Evolutionary conservation across 2,888 invertebrate genomes (phyloP).

Genomic region (Andrena hattorfiana): DNA sequence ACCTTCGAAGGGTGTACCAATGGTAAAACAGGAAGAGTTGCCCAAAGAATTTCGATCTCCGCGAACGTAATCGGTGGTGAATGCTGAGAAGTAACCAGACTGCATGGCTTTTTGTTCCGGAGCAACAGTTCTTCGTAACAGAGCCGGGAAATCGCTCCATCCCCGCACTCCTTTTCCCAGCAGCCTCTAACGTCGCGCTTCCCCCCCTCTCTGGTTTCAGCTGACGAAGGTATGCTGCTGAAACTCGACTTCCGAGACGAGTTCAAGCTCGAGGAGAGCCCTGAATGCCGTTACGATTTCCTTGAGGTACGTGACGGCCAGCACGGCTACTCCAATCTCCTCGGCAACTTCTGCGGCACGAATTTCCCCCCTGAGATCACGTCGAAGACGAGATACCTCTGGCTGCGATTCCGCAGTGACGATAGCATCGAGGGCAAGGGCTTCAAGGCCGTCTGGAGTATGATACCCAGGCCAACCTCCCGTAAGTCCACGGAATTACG

Average conservation of each 20-base stretch:
- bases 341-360: conserved; percentile 90
- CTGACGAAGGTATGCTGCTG: conserved; percentile 88
- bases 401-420: conserved; percentile 92
- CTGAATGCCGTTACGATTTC: conserved; percentile 92
- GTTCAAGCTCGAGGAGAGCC: conserved; percentile 90
- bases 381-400: conserved; percentile 91
- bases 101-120: not conserved
- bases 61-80: not conserved
- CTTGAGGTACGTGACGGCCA: conserved; percentile 94
- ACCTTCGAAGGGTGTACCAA: too few relatives aligned
- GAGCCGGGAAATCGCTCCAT: conserved; percentile 5
- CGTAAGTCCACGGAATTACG: conserved; percentile 85
- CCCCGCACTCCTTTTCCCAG: not conserved
- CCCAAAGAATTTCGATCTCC: not conserved
- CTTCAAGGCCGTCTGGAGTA: conserved; percentile 91
- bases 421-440: conserved; percentile 92
- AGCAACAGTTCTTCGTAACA: not conserved
- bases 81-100: not conserved
- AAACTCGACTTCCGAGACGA: conserved; percentile 92
- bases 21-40: too few relatives aligned
- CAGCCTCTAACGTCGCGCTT: conserved; percentile 15
- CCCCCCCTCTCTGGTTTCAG: conserved; percentile 81
- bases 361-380: conserved; percentile 90
- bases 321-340: conserved; percentile 89
- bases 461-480: conserved; percentile 87